Evolutionary conservation across 2,113 vertebrate species (phyloP).

Genomic region (Mustelus asterias): DNA sequence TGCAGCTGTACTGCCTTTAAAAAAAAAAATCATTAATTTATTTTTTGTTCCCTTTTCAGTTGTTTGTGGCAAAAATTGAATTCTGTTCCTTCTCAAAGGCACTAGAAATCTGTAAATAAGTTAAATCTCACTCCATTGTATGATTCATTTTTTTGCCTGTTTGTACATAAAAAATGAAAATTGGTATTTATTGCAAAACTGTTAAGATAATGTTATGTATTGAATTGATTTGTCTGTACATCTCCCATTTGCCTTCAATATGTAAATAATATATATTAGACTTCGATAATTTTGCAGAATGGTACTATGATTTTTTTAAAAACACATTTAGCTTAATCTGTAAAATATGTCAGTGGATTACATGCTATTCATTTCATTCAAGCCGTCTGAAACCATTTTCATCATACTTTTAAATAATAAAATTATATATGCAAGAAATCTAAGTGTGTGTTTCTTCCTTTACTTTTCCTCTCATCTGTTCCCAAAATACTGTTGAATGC

Average conservation of each 20-base stretch:
- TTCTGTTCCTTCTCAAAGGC: background rate
- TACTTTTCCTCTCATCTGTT: background rate
- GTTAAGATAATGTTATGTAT: constrained; percentile 33
- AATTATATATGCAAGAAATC: constrained; percentile 23
- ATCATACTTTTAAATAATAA: constrained; percentile 76
- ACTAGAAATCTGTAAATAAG: constrained; percentile 29
- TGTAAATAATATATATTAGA: constrained; percentile 36
- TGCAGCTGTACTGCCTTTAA: background rate
- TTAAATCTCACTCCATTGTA: constrained; percentile 25
- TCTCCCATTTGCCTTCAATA: constrained; percentile 27
- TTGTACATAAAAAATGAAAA: constrained; percentile 22
- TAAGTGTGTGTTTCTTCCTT: background rate
- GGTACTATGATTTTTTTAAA: constrained; percentile 29
- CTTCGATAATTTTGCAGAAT: constrained; percentile 27
- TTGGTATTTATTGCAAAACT: constrained; percentile 33
- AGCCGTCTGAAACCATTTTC: constrained; percentile 83
- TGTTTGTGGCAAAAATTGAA: constrained; percentile 4
- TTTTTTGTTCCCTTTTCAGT: background rate
- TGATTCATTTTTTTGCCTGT: constrained; percentile 16
- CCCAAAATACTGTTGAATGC: background rate
- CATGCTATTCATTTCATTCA: constrained; percentile 79
- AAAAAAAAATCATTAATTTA: constrained; percentile 12
- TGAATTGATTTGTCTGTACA: constrained; percentile 7
- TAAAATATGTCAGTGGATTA: constrained; percentile 41
- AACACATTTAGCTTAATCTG: constrained; percentile 11